Base-by-base conservation (phyloP, 2,113 vertebrate species). In the Parotia lawesii region DNA sequence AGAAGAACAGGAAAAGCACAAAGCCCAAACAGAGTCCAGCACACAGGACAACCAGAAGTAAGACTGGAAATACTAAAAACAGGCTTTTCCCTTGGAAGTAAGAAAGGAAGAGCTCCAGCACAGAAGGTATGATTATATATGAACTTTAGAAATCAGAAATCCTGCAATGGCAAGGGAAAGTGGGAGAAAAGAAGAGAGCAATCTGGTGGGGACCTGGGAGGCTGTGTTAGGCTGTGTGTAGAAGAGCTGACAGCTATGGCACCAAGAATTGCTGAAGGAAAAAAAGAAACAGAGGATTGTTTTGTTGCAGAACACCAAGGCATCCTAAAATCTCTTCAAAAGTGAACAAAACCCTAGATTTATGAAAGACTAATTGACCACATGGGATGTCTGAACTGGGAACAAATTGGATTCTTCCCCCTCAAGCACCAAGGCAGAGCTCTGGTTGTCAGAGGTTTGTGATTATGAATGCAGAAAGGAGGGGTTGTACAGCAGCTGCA, bases 1-100 rank as follows among this genome's bases (percentile, higher is more conserved):
- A 90, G 94, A 70, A 65, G 44, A 95, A 92, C 96, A 95, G 90
- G 96, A 91, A 91, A 80, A 50, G 54, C 45, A 61, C 35, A 82
- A 74, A 80, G 35, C 4, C 15, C 24, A 64, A 50, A 42, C 12
- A 42, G 28, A 71, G 38, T 22, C 67, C 71, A 47, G 60, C 48
- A 54, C 53, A 78, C 16, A 50, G 65, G 56, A 84, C 42, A 64
- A 42, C 10, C 45, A 87, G 73, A 87, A 81, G 70, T 42, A 44
- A 58, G 76, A 38, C 45, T 58, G 45, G 50, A 62, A 50, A 51
- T 48, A 65, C 29, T 47, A 54, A 78, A 73, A 92, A 15, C n/a
- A n/a, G 37, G 72, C 29, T 71, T 93, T 56, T 61, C 16, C 47
- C n/a, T 58, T 87, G 62, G 77, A 78, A 81, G 19, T 33, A 61